Evolutionary conservation across 2,113 vertebrate genomes (phyloP), one percentile per base, ranked within the genome.

Genomic region (Hippocampus abdominalis): DNA sequence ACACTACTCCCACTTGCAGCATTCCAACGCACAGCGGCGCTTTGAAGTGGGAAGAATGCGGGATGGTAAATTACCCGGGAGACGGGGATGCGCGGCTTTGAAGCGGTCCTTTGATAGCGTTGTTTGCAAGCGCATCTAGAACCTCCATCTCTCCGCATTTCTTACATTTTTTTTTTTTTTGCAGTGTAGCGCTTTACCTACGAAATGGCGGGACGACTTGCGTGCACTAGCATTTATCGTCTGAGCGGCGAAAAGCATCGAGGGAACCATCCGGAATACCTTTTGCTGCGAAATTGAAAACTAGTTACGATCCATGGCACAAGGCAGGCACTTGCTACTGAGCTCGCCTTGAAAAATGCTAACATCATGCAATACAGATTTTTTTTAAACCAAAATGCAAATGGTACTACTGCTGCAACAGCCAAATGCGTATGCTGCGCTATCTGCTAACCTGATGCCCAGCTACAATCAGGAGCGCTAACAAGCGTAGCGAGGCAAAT

Each of bases 11-110:
- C 86, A 88, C 88, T 89, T 80, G 83, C 87, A 86, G 90, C 85
- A 91, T 89, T 93, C 89, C 92, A 86, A 89, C 91, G 92, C 90
- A 90, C 89, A 89, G 78, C 90, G 90, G 89, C 91, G 88, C 96
- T 99, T 98, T 99, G 97, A 99, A 97, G 97, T 95, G 89, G 87
- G 89, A 94, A 95, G 95, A 95, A 96, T 94, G 92, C 90, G 80
- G 88, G 94, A 97, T 97, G 89, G 92, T 94, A 95, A 95, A 96
- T 96, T 93, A 95, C 96, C 96, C 96, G 73, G 91, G 96, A 98
- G 97, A 97, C 93, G 85, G 85, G 86, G 87, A 91, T 88, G 93
- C 91, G 93, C 90, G 93, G 92, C 95, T 98, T 98, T 99, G 96
- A 99, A 98, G 95, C 94, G 89, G 87, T 90, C 92, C 94, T 98